These are phyloP conservation scores for Cecropterus lyciades DNA, from an alignment of 1,140 invertebrate genomes.

Conservation along the genomic window DNA sequence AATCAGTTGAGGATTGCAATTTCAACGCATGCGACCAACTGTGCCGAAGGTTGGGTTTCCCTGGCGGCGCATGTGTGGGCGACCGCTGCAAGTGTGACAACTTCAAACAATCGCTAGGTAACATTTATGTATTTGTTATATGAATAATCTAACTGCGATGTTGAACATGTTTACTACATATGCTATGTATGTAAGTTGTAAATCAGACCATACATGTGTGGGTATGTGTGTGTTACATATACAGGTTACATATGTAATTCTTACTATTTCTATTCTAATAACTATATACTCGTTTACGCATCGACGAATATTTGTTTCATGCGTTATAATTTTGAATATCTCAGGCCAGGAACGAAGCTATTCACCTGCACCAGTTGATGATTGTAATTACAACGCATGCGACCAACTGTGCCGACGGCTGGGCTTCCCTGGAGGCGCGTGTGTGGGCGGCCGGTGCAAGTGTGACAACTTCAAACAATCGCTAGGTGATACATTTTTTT, in stretches of 20 bases:
- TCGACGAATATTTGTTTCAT: too few species aligned
- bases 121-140: background rate
- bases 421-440: constrained; percentile 48
- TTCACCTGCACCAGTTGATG: background rate
- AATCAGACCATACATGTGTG: background rate
- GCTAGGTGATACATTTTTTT: background rate
- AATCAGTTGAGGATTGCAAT: constrained; percentile 10
- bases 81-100: constrained; percentile 49
- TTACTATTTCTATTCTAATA: too few species aligned
- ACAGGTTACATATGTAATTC: too few species aligned
- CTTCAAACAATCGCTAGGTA: constrained; percentile 13
- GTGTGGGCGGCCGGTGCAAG: constrained; percentile 46
- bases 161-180: too few species aligned
- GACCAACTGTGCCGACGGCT: constrained; percentile 45
- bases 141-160: too few species aligned
- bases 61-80: constrained; percentile 43
- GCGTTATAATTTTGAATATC: too few species aligned
- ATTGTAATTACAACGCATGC: constrained; percentile 37
- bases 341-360: background rate
- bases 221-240: too few species aligned
- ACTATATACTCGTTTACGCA: too few species aligned
- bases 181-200: too few species aligned
- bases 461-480: constrained; percentile 39
- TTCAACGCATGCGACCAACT: constrained; percentile 40
- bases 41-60: constrained; percentile 47